These are phyloP conservation scores for Squalus acanthias DNA, from an alignment of 2,797 vertebrate genomes.

Conservation along the genomic window DNA sequence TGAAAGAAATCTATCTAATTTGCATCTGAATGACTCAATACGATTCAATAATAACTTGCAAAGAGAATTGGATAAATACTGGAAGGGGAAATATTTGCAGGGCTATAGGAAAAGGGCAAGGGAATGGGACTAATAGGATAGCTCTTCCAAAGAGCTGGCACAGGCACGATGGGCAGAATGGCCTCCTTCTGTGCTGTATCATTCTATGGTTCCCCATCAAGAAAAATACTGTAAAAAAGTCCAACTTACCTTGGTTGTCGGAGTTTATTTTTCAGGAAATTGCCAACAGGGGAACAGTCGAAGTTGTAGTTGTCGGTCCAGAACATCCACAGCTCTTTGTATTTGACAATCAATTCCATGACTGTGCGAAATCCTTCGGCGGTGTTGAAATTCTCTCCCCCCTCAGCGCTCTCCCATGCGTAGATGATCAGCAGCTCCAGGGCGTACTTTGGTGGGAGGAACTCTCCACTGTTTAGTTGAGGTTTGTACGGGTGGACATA, in stretches of 20 bases:
- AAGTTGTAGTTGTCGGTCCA: constrained; percentile 55
- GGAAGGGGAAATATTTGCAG: background rate
- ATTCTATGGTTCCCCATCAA: background rate
- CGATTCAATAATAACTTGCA: background rate
- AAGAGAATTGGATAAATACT: background rate
- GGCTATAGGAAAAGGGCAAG: background rate
- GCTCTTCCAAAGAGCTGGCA: background rate
- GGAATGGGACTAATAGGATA: background rate
- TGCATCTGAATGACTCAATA: too few relatives aligned
- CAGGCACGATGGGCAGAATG: background rate
- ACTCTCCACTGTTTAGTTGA: fast-evolving
- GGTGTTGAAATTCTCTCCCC: constrained; percentile 38
- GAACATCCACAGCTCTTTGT: constrained; percentile 49
- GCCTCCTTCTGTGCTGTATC: background rate
- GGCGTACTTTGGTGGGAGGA: constrained; percentile 50
- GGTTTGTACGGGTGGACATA: background rate
- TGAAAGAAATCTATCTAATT: too few relatives aligned
- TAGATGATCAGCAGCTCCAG: constrained; percentile 60
- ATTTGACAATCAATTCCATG: constrained; percentile 43
- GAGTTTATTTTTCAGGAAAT: constrained; percentile 45
- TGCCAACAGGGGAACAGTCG: constrained; percentile 29
- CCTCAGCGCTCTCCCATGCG: constrained; percentile 46
- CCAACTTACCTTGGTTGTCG: constrained; percentile 28
- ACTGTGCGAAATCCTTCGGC: constrained; percentile 47
- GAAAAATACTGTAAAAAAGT: background rate